Conservation (phyloP, 2,797 vertebrate genomes). For the Staurois parvus region DNA sequence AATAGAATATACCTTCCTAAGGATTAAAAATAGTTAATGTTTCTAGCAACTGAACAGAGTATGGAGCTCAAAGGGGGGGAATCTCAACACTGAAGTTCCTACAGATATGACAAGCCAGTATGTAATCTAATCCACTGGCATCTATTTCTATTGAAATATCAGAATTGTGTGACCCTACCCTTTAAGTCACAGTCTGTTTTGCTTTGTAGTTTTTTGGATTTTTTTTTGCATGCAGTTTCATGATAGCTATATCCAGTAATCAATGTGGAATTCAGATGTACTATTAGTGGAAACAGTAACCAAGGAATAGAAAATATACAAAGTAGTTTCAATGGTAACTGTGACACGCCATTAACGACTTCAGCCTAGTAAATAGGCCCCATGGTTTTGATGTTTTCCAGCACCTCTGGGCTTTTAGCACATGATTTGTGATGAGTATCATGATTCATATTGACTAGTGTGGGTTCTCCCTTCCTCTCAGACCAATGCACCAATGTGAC, state of each 20-base stretch:
- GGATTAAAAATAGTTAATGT: not conserved
- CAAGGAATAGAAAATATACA: too few species aligned
- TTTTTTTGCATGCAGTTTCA: not conserved
- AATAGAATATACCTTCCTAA: too few species aligned
- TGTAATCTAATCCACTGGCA: not conserved
- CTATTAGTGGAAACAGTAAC: too few species aligned
- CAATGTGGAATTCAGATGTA: not conserved
- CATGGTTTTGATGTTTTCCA: slow-evolving; percentile 31
- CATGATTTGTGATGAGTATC: slow-evolving; percentile 62
- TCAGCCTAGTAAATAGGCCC: slow-evolving; percentile 33
- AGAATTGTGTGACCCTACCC: not conserved
- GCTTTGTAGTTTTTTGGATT: not conserved
- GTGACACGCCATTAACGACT: not conserved
- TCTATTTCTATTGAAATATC: not conserved
- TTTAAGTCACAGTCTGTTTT: not conserved
- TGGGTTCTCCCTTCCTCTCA: slow-evolving; percentile 63
- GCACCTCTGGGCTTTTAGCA: slow-evolving; percentile 64
- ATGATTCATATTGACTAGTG: slow-evolving; percentile 62
- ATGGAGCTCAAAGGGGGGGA: too few species aligned
- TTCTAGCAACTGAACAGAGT: not conserved
- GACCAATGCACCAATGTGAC: slow-evolving; percentile 77
- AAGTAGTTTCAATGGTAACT: not conserved
- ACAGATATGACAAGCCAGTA: not conserved
- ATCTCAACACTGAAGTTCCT: too few species aligned
- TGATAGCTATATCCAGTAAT: not conserved